phyloP scores from a whole-genome alignment of 2,888 invertebrate species.

The Nomada ferruginata region DNA sequence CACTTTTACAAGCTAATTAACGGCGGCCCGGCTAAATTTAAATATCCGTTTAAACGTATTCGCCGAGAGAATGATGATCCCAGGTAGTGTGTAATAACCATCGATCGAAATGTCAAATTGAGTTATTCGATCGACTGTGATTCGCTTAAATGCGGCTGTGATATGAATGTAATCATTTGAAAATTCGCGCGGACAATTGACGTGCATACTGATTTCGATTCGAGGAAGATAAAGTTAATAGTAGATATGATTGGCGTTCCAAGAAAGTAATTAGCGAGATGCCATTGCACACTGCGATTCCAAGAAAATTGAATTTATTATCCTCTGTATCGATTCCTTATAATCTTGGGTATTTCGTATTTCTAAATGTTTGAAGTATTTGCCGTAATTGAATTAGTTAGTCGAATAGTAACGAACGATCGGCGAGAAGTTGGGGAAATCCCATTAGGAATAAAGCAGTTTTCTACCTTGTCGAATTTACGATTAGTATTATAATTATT shows the following conservation, averaged over 20 bases:
- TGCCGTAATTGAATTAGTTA: no score
- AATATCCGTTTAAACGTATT: conserved; percentile 29
- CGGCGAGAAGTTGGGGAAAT: no score
- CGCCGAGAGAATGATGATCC: neutral
- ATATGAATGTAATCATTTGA: neutral
- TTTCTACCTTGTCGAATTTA: no score
- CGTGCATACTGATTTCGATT: no score
- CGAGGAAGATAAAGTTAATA: no score
- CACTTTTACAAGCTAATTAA: conserved; percentile 11
- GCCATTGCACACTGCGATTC: neutral
- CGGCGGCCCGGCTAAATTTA: conserved; percentile 1
- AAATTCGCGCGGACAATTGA: neutral
- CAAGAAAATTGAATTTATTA: neutral
- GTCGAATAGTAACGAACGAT: no score
- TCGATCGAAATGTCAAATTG: neutral
- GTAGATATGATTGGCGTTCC: no score
- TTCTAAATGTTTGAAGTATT: no score
- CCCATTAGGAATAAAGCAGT: no score
- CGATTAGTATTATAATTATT: no score
- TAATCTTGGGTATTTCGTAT: no score
- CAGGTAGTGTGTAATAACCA: neutral
- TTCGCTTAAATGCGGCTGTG: neutral
- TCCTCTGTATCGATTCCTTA: no score
- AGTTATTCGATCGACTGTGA: neutral
- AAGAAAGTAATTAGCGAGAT: neutral